A percentile compares a stretch with the other conserved stretches of the same genome.
Conservation (phyloP, 2,797 vertebrate species). For the Pampus argenteus region DNA sequence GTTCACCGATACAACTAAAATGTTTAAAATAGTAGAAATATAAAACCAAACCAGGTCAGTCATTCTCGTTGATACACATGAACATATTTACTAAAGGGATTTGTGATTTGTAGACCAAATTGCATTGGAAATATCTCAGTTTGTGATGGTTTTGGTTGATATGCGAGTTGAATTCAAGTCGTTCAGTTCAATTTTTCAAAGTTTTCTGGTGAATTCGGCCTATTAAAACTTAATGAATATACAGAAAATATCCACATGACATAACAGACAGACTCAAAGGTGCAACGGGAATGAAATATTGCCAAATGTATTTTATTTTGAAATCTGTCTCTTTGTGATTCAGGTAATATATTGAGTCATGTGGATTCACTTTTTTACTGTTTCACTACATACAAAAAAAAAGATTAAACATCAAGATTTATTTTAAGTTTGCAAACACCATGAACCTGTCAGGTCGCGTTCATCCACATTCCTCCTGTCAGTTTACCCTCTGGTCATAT, state of each 20-base stretch:
- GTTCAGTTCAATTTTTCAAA: too few species aligned
- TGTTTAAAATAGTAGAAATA: neutral
- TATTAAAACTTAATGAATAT: neutral
- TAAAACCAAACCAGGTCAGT: neutral
- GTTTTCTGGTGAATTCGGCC: neutral
- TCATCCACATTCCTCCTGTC: constrained; percentile 23
- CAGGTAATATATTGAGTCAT: neutral
- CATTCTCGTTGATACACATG: neutral
- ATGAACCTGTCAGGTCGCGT: constrained; percentile 10
- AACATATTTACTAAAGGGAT: too few species aligned
- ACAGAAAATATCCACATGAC: neutral
- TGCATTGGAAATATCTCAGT: neutral
- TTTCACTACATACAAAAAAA: neutral
- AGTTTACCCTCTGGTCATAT: constrained; percentile 3
- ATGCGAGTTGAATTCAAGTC: neutral
- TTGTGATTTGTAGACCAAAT: neutral
- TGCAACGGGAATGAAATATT: neutral
- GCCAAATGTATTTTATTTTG: neutral
- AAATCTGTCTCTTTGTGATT: neutral
- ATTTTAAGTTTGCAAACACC: neutral
- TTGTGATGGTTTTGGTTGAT: neutral
- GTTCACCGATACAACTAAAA: neutral
- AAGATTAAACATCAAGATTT: neutral
- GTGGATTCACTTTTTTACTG: neutral
- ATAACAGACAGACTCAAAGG: neutral